Percentiles rank a stretch among this genome's conserved stretches.
phyloP scores from a whole-genome alignment of 2,888 invertebrate genomes.

The Drosophila seclusa region DNA sequence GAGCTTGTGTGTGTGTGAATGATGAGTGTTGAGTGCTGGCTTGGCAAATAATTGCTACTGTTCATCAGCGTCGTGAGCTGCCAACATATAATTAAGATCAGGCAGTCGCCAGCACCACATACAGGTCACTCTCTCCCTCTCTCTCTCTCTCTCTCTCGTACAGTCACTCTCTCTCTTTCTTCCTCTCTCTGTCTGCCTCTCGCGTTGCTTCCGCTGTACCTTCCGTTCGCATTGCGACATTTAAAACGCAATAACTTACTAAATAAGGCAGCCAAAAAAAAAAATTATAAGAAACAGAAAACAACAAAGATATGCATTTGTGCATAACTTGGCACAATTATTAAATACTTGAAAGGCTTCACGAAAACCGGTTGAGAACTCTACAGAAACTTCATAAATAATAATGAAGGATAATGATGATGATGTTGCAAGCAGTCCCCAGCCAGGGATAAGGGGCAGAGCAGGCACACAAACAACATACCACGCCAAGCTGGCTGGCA shows the following conservation, averaged over 20 bases:
- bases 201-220: slow-evolving; percentile 7
- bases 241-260: slow-evolving; percentile 80
- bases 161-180: slow-evolving; percentile 3
- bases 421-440: slow-evolving; percentile 50
- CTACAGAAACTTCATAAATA: slow-evolving; percentile 61
- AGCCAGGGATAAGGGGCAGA: slow-evolving; percentile 13
- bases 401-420: slow-evolving; percentile 82
- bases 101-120: slow-evolving; percentile 30
- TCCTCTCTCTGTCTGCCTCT: neutral
- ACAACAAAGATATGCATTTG: slow-evolving; percentile 42
- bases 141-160: neutral
- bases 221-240: slow-evolving; percentile 34
- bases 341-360: slow-evolving; percentile 74
- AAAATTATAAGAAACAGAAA: slow-evolving; percentile 11
- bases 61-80: slow-evolving; percentile 65
- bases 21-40: slow-evolving; percentile 71
- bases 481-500: slow-evolving; percentile 58
- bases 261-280: slow-evolving; percentile 67
- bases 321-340: slow-evolving; percentile 80
- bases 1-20: slow-evolving; percentile 33
- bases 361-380: slow-evolving; percentile 54
- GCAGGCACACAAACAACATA: slow-evolving; percentile 12
- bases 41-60: slow-evolving; percentile 78
- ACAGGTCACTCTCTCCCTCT: slow-evolving; percentile 55
- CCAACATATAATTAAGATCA: slow-evolving; percentile 76